Evolutionary conservation across 2,797 vertebrate species (phyloP).

Genomic region (Pachyuromys duprasi): DNA sequence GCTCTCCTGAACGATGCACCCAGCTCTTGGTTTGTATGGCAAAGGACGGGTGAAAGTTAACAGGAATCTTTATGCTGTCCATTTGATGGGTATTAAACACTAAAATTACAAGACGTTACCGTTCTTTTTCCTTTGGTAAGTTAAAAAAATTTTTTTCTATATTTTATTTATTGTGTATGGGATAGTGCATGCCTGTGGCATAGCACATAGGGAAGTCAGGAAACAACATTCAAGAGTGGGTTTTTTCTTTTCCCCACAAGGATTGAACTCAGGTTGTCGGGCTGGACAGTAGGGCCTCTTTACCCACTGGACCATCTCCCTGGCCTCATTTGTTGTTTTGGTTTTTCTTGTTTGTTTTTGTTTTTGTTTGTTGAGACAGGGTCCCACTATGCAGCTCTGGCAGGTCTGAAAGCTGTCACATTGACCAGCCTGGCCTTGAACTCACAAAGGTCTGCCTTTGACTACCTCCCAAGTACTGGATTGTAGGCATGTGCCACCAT

Average conservation of each 20-base stretch:
- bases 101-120: background rate
- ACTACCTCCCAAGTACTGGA: background rate
- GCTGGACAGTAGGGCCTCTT: background rate
- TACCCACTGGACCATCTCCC: background rate
- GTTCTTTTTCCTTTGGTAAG: background rate
- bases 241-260: background rate
- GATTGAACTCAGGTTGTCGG: background rate
- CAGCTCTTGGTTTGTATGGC: conserved; percentile 2
- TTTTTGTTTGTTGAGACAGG: background rate
- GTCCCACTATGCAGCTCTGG: background rate
- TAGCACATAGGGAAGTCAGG: background rate
- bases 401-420: background rate
- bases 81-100: too few species aligned
- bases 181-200: background rate
- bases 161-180: background rate
- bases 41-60: background rate
- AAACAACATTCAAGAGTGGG: background rate
- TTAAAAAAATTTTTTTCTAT: background rate
- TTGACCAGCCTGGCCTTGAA: background rate
- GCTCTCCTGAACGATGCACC: background rate
- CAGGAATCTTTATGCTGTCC: background rate
- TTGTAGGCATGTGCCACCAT: background rate
- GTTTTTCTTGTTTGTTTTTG: background rate
- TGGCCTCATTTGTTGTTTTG: background rate
- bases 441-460: background rate